Evolutionary conservation across 2,888 invertebrate species (phyloP), one percentile per base, ranked within the genome.

Genomic region (Aleiodes leptofemur): DNA sequence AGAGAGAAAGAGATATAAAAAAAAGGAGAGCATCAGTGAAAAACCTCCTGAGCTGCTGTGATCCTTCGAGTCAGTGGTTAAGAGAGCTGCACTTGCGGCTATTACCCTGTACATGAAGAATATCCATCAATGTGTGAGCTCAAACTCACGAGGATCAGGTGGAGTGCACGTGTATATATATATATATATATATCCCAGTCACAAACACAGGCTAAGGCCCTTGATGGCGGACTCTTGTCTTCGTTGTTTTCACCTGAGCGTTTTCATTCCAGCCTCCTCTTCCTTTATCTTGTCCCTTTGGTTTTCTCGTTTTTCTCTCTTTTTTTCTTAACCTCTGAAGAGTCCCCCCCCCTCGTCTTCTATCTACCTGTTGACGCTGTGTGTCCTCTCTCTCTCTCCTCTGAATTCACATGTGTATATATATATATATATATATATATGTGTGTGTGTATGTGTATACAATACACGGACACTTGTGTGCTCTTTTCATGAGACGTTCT

Each of bases 191-290:
- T 70, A 48, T 59, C 13, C 23, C 59, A 43, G 23, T 34, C 59
- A 66, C 31, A 61, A 16, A 69, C 57, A 57, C 31, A 48, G 55
- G 16, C 23, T 68, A 16, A 64, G 64, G 1, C 48, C 64, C 48
- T 64, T 64, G 68, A 64, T 59, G 61, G 31, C 74, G 59, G 53
- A 55, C 23, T 69, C 64, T 72, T 69, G 71, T 69, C 76, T 74
- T 51, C 64, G 50, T 72, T 69, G 72, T 76, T 76, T 72, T 76
- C 69, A 79, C 79, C 74, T 78, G 77, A 75, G 75, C 76, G 59
- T 70, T 64, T 75, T 77, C 76, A 66, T 69, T 74, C 70, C 77
- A 71, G 69, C 74, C 76, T 73, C 73, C 72, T 72, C 74, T 57
- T 51, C 69, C 69, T 59, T 68, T 64, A 70, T 76, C 75, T 59